Evolutionary conservation across 1,140 invertebrate species (phyloP).

Genomic region (Neodiprion pinetum): DNA sequence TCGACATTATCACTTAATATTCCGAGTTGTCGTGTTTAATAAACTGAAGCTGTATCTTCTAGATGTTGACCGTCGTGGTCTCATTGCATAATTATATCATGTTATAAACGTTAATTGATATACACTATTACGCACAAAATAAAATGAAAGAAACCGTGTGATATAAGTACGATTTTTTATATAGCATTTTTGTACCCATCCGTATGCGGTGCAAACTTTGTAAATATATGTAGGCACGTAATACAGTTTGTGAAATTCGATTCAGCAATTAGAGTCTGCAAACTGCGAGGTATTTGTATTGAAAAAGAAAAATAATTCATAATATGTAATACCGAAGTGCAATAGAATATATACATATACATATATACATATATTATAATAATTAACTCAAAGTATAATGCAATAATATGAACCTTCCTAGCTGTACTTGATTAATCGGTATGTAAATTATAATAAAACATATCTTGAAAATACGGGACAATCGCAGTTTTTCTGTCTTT

Average conservation of each 20-base stretch:
- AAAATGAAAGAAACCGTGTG: not conserved
- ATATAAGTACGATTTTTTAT: not conserved
- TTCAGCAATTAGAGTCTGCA: not conserved
- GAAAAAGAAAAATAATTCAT: not conserved
- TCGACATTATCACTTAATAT: too few species aligned
- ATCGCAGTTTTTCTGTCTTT: too few species aligned
- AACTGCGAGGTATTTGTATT: not conserved
- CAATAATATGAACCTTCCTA: conserved; percentile 1
- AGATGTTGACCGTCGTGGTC: too few species aligned
- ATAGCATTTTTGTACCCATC: not conserved
- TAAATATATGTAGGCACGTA: not conserved
- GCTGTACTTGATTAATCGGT: conserved; percentile 1
- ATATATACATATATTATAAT: not conserved
- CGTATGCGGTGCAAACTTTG: not conserved
- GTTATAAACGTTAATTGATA: too few species aligned
- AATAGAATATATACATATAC: not conserved
- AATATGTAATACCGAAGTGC: not conserved
- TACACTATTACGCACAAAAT: too few species aligned
- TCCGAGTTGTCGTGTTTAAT: too few species aligned
- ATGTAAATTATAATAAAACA: not conserved
- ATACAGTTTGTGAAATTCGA: conserved; percentile 1
- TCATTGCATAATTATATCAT: too few species aligned
- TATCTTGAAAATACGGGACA: too few species aligned
- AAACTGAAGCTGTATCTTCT: too few species aligned
- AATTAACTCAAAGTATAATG: not conserved